These are phyloP conservation scores for Gonatopus flavifemur DNA, from an alignment of 1,140 invertebrate species.

Conservation along the genomic window DNA sequence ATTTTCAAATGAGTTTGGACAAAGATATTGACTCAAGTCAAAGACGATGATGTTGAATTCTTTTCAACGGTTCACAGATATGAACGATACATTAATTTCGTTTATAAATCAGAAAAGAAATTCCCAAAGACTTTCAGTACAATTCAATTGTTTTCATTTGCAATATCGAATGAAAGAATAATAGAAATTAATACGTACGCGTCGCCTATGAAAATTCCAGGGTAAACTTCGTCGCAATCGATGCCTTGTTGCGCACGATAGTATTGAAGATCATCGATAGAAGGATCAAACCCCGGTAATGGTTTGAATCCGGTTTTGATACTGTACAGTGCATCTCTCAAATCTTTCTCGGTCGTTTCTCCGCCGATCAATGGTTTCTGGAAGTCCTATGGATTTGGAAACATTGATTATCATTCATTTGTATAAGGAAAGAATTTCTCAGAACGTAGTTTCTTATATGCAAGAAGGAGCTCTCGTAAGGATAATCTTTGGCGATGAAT, in stretches of 20 bases:
- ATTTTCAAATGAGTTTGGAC: too few species aligned
- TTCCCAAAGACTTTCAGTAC: too few species aligned
- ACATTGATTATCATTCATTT: background rate
- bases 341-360: slow-evolving; percentile 54
- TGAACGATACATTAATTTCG: too few species aligned
- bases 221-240: slow-evolving; percentile 79
- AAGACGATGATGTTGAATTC: too few species aligned
- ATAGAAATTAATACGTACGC: slow-evolving; percentile 58
- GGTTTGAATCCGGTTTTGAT: slow-evolving; percentile 53
- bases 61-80: too few species aligned
- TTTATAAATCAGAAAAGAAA: too few species aligned
- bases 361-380: slow-evolving; percentile 24
- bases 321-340: slow-evolving; percentile 49
- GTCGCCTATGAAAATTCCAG: slow-evolving; percentile 77
- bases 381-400: slow-evolving; percentile 29
- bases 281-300: slow-evolving; percentile 52
- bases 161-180: background rate
- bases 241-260: slow-evolving; percentile 47
- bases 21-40: too few species aligned
- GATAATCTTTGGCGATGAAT: too few species aligned
- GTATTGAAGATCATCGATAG: slow-evolving; percentile 42
- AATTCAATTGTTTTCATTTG: background rate
- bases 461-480: too few species aligned
- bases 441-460: too few species aligned
- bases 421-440: background rate